Conservation (phyloP, 2,797 vertebrate species). For the Phoeniculus purpureus region DNA sequence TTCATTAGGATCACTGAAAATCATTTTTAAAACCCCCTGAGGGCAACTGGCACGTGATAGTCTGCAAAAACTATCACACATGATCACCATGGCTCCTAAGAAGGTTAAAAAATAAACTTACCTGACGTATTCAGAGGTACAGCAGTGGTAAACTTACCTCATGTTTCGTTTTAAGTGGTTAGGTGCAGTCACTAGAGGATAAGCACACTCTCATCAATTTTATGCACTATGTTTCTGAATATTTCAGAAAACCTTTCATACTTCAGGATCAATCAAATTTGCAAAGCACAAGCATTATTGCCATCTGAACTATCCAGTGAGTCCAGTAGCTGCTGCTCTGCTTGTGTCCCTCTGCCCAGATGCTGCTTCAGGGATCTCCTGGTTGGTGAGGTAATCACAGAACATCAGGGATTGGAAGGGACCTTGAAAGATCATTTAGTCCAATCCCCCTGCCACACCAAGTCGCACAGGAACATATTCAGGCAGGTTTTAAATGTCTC, state of each 20-base stretch:
- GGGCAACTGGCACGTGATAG: not conserved
- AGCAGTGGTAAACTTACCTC: not conserved
- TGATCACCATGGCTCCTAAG: not conserved
- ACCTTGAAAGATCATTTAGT: too few species aligned
- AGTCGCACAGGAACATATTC: too few species aligned
- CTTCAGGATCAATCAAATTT: not conserved
- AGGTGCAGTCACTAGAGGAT: not conserved
- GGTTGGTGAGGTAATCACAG: not conserved
- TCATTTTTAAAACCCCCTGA: not conserved
- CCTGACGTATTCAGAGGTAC: not conserved
- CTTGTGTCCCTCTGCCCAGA: not conserved
- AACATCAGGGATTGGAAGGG: too few species aligned
- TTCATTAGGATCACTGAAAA: not conserved
- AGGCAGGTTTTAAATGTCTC: too few species aligned
- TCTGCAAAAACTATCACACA: accelerated
- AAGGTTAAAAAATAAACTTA: not conserved
- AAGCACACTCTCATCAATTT: not conserved
- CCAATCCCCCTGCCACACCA: too few species aligned
- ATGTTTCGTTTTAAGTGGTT: not conserved
- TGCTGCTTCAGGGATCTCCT: not conserved
- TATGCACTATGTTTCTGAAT: not conserved
- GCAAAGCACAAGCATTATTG: not conserved
- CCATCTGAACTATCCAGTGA: not conserved
- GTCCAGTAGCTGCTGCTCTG: not conserved
- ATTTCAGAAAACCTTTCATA: not conserved